Conservation (phyloP, 2,888 invertebrate species). For the Acanthacorydalis orientalis region DNA sequence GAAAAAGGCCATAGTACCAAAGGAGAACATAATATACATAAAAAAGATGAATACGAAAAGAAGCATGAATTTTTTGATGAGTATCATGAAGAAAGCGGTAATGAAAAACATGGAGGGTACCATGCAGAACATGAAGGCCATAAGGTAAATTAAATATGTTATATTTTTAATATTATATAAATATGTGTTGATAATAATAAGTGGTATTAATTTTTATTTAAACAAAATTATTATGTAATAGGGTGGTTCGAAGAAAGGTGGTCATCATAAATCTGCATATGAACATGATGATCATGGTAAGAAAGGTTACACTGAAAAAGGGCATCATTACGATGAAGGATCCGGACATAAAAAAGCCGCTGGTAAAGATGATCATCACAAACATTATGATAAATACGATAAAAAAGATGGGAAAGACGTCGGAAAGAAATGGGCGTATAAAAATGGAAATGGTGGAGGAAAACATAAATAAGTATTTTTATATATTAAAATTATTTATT, state of each 20-base stretch:
- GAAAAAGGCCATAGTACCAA: conserved; percentile 59
- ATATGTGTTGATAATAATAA: no score
- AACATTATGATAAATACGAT: conserved; percentile 28
- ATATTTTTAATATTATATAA: no score
- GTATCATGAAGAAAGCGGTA: conserved; percentile 46
- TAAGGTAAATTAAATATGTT: conserved; percentile 23
- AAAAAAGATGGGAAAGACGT: conserved; percentile 28
- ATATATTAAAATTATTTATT: not conserved
- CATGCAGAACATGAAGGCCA: conserved; percentile 32
- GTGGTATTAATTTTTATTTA: not conserved
- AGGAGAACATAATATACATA: conserved; percentile 56
- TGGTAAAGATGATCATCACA: conserved; percentile 38
- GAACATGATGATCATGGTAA: conserved; percentile 37
- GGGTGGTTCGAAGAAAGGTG: conserved; percentile 40
- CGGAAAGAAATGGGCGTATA: conserved; percentile 41
- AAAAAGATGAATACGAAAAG: conserved; percentile 60
- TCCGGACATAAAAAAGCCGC: conserved; percentile 38
- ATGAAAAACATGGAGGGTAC: conserved; percentile 46
- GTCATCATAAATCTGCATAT: conserved; percentile 31
- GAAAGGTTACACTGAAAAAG: conserved; percentile 35
- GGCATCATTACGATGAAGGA: conserved; percentile 32
- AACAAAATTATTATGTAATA: conserved; percentile 15
- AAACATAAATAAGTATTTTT: conserved; percentile 3
- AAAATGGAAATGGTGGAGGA: conserved; percentile 27
- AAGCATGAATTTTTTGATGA: conserved; percentile 63